Conservation (phyloP, 35 echinoderm and acorn worm genomes). For the Apostichopus californicus region DNA sequence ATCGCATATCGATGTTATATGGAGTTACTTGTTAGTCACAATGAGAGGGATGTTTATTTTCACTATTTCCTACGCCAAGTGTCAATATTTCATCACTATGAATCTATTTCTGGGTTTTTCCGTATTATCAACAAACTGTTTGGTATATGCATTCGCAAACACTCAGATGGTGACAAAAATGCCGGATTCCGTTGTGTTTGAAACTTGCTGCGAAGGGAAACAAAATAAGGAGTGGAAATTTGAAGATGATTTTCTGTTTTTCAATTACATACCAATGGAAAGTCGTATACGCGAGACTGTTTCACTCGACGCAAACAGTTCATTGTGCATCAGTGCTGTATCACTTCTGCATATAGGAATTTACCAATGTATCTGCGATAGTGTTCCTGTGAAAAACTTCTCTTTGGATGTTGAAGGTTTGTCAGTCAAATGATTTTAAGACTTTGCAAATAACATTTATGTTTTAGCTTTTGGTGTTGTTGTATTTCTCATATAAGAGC, state of each 20-base stretch:
- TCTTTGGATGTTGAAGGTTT: background rate
- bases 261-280: background rate
- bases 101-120: too few species aligned
- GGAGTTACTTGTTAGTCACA: too few species aligned
- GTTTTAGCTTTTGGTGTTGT: too few species aligned
- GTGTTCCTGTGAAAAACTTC: background rate
- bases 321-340: background rate
- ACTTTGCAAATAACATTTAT: too few species aligned
- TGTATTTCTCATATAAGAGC: too few species aligned
- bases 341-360: background rate
- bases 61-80: too few species aligned
- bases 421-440: background rate
- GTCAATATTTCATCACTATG: too few species aligned
- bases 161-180: background rate
- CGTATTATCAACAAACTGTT: too few species aligned
- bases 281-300: slow-evolving; percentile 1
- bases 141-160: too few species aligned
- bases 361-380: background rate
- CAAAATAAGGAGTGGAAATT: background rate
- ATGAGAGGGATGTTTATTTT: too few species aligned
- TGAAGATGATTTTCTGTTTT: background rate
- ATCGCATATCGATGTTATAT: too few species aligned
- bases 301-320: background rate
- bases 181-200: background rate
- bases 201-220: background rate